Percentiles rank a stretch among this genome's conserved stretches.
phyloP scores from a whole-genome alignment of 2,113 vertebrate genomes.

The Ptychochromis oligacanthus region DNA sequence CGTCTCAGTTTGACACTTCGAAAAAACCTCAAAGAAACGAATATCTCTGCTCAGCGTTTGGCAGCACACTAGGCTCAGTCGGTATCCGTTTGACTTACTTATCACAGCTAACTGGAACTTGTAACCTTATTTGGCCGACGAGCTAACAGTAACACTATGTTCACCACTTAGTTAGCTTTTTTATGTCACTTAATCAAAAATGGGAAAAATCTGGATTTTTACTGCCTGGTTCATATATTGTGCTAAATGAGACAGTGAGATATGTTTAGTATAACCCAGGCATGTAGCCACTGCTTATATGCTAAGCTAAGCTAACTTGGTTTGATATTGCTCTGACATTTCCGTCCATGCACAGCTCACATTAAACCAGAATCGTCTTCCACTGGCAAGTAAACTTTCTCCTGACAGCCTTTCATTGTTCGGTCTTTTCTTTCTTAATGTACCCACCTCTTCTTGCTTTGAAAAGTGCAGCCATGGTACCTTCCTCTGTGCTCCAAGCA shows the following conservation, averaged over 20 bases:
- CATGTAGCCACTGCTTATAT: background rate
- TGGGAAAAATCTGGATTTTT: background rate
- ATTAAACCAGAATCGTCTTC: background rate
- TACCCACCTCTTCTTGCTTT: slow-evolving; percentile 77
- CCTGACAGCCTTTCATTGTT: background rate
- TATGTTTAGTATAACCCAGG: background rate
- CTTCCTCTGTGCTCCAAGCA: background rate
- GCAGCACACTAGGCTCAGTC: no score
- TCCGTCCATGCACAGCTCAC: background rate
- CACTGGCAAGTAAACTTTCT: rapidly evolving
- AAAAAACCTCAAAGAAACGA: background rate
- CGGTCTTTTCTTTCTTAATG: rapidly evolving
- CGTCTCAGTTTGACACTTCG: background rate
- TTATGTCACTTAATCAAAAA: background rate
- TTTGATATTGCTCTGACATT: background rate
- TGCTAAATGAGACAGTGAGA: background rate
- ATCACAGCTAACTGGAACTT: background rate
- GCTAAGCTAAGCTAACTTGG: slow-evolving; percentile 25
- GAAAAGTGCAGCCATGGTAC: slow-evolving; percentile 76
- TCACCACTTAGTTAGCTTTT: background rate
- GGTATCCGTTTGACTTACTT: background rate
- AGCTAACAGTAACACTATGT: background rate
- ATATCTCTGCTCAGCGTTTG: no score
- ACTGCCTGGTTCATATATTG: background rate
- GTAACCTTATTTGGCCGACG: slow-evolving; percentile 3